phyloP scores from a whole-genome alignment of 2,888 invertebrate genomes.

The Nesidiocoris tenuis region DNA sequence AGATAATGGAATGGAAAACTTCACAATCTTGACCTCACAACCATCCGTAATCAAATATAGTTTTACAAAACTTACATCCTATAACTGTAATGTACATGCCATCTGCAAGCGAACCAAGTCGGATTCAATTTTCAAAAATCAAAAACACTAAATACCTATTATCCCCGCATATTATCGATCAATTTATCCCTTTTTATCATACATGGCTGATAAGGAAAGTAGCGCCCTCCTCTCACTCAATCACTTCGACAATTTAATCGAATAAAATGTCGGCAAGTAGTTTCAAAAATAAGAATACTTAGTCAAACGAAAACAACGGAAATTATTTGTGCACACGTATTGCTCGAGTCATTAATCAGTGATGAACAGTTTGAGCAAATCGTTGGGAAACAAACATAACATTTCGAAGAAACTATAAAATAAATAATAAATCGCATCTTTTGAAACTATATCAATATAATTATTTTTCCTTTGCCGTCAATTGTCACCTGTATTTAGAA shows the following conservation, averaged over 20 bases:
- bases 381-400: slow-evolving; percentile 27
- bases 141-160: too few relatives aligned
- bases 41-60: slow-evolving; percentile 37
- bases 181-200: too few relatives aligned
- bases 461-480: too few relatives aligned
- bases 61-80: slow-evolving; percentile 23
- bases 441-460: too few relatives aligned
- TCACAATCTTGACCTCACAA: slow-evolving; percentile 40
- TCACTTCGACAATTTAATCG: background rate
- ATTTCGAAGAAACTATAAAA: too few relatives aligned
- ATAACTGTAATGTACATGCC: slow-evolving; percentile 20
- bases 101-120: background rate
- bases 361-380: slow-evolving; percentile 35
- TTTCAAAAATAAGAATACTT: slow-evolving; percentile 6
- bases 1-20: slow-evolving; percentile 14
- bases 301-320: slow-evolving; percentile 1
- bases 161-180: too few relatives aligned
- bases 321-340: slow-evolving; percentile 27
- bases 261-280: background rate
- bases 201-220: too few relatives aligned
- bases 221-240: background rate
- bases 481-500: too few relatives aligned
- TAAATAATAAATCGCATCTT: too few relatives aligned
- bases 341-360: slow-evolving; percentile 28
- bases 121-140: too few relatives aligned